Evolutionary conservation across 2,797 vertebrate genomes (phyloP), one percentile per base, ranked within the genome.

Genomic region (Betta splendens): DNA sequence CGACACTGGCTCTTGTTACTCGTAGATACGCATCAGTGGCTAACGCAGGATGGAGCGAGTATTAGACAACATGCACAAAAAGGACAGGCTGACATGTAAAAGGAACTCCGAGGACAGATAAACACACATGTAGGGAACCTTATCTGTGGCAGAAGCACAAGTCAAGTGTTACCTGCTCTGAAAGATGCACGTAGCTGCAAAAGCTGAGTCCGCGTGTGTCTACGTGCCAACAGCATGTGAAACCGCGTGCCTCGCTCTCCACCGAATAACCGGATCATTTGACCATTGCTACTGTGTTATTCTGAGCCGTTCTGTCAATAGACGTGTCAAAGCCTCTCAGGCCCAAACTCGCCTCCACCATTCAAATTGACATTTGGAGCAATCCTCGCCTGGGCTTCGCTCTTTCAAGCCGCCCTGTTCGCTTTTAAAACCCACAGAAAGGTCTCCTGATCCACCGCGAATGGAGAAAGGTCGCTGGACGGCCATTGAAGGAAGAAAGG

Each of bases 301-400:
- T 84, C 81, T 75, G 69, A 79, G 55, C 69, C 3, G 16, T 60
- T 83, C 62, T 70, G 77, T 85, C 84, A 84, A 87, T 84, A 83
- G 71, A 79, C 13, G 76, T 61, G 71, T 75, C 64, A 72, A 80
- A 88, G 74, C 80, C 81, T 81, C 82, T 76, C 60, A 77, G 84
- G 84, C 71, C 84, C 68, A 66, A 80, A 75, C 72, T 72, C 45
- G 59, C 54, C 75, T 60, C 64, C 61, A 82, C 84, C 86, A 81
- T 88, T 85, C 77, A 85, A 85, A 89, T 75, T 91, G 90, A 91
- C 89, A 89, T 90, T 91, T 90, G 72, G 69, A 89, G 81, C 55
- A 46, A 85, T 83, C 77, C 83, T 86, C 70, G 56, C 73, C 62
- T 66, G 80, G 82, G 72, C 64, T 60, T 66, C 31, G 31, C 68